Evolutionary conservation across 2,797 vertebrate genomes (phyloP).

Genomic region (Nannoperca australis): DNA sequence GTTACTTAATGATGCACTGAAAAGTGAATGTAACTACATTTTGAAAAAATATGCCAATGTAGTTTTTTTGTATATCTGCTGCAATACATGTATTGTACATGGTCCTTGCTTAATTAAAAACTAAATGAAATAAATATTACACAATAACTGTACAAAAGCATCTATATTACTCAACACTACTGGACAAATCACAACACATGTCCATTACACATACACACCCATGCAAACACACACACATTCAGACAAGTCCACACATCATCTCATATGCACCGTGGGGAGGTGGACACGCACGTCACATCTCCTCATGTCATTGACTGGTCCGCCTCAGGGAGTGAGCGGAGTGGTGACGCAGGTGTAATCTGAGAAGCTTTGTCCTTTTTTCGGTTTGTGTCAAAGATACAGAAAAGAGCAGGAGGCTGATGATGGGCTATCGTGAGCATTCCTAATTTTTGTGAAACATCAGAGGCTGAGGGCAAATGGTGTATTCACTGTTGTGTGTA

Average conservation of each 20-base stretch:
- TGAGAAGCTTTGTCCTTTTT: conserved; percentile 40
- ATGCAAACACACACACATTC: conserved; percentile 1
- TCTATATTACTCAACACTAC: too few relatives aligned
- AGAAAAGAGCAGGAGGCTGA: neutral
- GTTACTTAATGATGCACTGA: neutral
- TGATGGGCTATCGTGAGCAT: neutral
- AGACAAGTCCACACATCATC: neutral
- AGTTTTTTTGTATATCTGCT: too few relatives aligned
- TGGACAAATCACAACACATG: too few relatives aligned
- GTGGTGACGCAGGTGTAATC: conserved; percentile 44
- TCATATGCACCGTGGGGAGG: neutral
- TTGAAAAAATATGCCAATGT: neutral
- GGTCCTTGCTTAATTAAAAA: too few relatives aligned
- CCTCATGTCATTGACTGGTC: conserved; percentile 1
- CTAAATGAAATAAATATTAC: neutral
- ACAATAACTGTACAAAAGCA: neutral
- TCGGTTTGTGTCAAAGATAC: conserved; percentile 7
- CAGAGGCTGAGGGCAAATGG: neutral
- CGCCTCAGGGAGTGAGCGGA: neutral
- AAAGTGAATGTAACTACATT: neutral
- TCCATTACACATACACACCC: neutral
- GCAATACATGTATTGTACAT: too few relatives aligned
- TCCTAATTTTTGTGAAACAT: conserved; percentile 8
- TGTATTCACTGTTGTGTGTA: neutral
- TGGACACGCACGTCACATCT: neutral